Evolutionary conservation across 2,113 vertebrate genomes (phyloP).

Genomic region (Nasalis larvatus): DNA sequence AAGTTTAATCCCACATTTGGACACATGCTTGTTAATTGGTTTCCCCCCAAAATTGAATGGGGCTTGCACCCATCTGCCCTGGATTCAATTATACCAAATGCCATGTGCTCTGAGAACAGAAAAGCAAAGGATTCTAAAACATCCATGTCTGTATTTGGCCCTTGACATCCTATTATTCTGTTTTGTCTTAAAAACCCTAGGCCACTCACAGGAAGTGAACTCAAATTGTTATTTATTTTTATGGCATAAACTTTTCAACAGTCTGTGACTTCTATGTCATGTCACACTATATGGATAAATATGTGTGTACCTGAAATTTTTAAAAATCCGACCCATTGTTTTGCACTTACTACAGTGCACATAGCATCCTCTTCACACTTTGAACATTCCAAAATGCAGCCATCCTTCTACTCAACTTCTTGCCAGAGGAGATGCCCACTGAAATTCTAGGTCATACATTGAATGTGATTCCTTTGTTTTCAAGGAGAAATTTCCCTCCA

Average conservation of each 20-base stretch:
- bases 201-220: neutral
- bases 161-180: neutral
- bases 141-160: neutral
- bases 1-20: neutral
- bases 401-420: neutral
- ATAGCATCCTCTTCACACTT: neutral
- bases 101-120: neutral
- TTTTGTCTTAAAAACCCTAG: constrained; percentile 23
- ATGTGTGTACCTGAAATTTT: neutral
- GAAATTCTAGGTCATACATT: neutral
- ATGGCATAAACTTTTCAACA: neutral
- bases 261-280: neutral
- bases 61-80: neutral
- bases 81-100: neutral
- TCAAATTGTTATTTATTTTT: constrained; percentile 2
- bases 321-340: neutral
- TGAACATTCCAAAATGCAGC: neutral
- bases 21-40: neutral
- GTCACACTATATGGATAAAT: neutral
- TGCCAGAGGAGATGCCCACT: neutral
- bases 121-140: constrained; percentile 13
- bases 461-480: neutral
- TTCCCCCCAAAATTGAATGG: neutral
- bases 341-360: neutral
- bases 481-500: neutral